Base-by-base conservation (phyloP, 2,888 invertebrate species). In the Macrosoma leucophasiata region DNA sequence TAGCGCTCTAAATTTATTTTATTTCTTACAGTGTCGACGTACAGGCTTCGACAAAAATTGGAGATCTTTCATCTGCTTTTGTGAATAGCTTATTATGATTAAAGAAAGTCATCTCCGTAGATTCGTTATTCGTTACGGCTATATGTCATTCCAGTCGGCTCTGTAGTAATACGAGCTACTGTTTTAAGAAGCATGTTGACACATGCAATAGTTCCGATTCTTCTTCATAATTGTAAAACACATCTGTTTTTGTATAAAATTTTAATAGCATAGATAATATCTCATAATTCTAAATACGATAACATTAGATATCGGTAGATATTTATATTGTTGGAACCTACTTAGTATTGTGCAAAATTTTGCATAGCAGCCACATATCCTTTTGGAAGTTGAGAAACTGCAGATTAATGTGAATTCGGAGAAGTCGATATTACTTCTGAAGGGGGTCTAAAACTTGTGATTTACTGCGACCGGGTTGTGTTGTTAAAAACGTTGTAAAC, bases 401-500 rank as follows among this genome's bases (percentile, higher is more conserved):
- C 69, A 70, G 69, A 82, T 79, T 81, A 81, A 84, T 82, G 81
- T 48, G 68, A 65, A 68, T 84, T 84, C 82, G 79, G 76, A 77
- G 82, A 84, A 84, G 74, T 72, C 73, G 69, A 75, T 76, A 74
- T 79, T 78, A 78, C 78, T 79, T 78, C 71, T 74, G 76, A 77
- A 77, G 71, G 74, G 69, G 74, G 71, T 71, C 73, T 71, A 70
- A 70, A 69, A 63, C 61, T 61, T 50, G 60, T 82, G 82, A 84
- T 84, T 82, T 84, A 84, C 76, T 66, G 72, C 77, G 66, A 58
- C 66, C 68, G 70, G 60, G 58, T 61, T 55, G 59, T 41, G 73
- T 62, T 71, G 73, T 81, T 82, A 82, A 82, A 84, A 84, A 79
- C n/a, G 81, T 78, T 81, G 77, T 81, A 81, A 82, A 82, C 75